A percentile compares a stretch with the other conserved stretches of the same genome.
Conservation (phyloP, 2,797 vertebrate species). For the Calcarius lapponicus region DNA sequence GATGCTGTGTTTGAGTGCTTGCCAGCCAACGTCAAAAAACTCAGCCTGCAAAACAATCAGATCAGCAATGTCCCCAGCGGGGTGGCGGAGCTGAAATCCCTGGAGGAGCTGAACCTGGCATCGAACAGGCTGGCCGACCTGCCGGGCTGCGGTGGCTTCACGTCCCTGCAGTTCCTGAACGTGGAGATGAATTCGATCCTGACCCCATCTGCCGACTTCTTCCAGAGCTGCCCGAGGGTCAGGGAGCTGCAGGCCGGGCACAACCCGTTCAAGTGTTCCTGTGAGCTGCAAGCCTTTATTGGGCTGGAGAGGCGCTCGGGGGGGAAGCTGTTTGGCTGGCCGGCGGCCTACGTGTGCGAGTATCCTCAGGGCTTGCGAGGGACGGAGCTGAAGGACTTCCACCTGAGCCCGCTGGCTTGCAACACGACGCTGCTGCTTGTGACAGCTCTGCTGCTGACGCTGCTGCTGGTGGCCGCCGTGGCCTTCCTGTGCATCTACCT, state of each 20-base stretch:
- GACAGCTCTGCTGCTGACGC: slow-evolving; percentile 73
- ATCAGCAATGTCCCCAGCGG: slow-evolving; percentile 73
- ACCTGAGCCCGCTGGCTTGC: slow-evolving; percentile 79
- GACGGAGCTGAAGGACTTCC: slow-evolving; percentile 73
- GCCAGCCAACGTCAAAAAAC: slow-evolving; percentile 67
- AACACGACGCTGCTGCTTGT: slow-evolving; percentile 74
- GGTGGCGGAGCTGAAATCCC: slow-evolving; percentile 59
- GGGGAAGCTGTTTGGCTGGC: slow-evolving; percentile 78
- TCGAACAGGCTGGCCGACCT: slow-evolving; percentile 82
- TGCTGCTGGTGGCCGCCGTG: slow-evolving; percentile 53
- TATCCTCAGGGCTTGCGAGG: slow-evolving; percentile 78
- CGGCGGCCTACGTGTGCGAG: slow-evolving; percentile 79
- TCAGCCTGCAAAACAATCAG: slow-evolving; percentile 84
- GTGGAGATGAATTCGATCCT: slow-evolving; percentile 80
- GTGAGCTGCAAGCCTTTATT: slow-evolving; percentile 77
- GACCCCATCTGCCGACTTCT: slow-evolving; percentile 70
- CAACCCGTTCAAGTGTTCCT: slow-evolving; percentile 77
- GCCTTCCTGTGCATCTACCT: slow-evolving; percentile 76
- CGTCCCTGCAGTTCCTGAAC: slow-evolving; percentile 75
- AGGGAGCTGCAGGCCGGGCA: slow-evolving; percentile 74
- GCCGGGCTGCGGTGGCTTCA: slow-evolving; percentile 77
- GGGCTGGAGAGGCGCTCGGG: background rate
- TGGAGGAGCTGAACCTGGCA: slow-evolving; percentile 83
- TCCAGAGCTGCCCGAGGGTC: slow-evolving; percentile 78
- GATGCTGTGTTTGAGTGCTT: slow-evolving; percentile 83